Evolutionary conservation across 2,797 vertebrate species (phyloP).

Genomic region (Phoebastria nigripes): DNA sequence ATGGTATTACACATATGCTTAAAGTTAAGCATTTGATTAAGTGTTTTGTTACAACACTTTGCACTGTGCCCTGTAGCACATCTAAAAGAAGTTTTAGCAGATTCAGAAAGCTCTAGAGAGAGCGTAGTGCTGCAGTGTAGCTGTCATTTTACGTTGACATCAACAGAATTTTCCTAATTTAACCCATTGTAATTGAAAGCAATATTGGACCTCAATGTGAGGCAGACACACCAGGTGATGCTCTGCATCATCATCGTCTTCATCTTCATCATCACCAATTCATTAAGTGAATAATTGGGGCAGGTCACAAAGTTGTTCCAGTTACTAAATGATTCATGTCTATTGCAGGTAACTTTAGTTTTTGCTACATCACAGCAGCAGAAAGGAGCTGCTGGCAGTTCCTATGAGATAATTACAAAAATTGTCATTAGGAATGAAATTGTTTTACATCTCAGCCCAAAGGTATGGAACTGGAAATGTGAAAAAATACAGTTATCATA

Average conservation of each 20-base stretch:
- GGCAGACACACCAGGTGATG: not conserved
- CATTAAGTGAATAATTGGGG: not conserved
- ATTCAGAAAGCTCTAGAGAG: conserved; percentile 4
- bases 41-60: conserved; percentile 14
- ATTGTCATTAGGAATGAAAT: not conserved
- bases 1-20: conserved; percentile 13
- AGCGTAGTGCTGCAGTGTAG: not conserved
- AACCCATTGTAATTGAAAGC: not conserved
- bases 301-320: not conserved
- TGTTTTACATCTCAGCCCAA: not conserved
- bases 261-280: not conserved
- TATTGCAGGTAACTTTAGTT: not conserved
- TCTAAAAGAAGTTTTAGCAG: not conserved
- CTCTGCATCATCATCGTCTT: not conserved
- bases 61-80: not conserved
- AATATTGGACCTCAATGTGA: not conserved
- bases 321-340: not conserved
- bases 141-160: not conserved
- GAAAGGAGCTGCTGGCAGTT: not conserved
- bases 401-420: not conserved
- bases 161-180: not conserved
- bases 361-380: not conserved
- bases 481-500: not conserved
- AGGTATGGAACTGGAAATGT: not conserved
- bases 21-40: conserved; percentile 38